Percentiles rank a stretch among this genome's conserved stretches.
Conservation (phyloP, 2,113 vertebrate genomes). For the Bos javanicus region DNA sequence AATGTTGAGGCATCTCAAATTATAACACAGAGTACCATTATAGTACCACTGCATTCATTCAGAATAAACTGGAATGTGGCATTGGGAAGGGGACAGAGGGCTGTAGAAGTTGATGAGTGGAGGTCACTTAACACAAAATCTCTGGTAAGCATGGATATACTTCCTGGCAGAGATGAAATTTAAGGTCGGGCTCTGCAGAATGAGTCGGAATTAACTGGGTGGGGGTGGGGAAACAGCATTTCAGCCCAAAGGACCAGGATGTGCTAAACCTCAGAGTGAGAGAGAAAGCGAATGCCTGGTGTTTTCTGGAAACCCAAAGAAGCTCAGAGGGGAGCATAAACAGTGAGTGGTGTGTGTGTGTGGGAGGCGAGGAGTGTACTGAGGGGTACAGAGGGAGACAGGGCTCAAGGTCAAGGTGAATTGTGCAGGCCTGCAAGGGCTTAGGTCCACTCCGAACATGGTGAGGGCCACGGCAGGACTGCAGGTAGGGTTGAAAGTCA, state of each 20-base stretch:
- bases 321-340: neutral
- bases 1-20: neutral
- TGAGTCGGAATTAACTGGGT: neutral
- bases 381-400: neutral
- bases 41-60: neutral
- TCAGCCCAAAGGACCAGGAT: neutral
- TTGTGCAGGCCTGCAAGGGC: neutral
- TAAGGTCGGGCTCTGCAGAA: neutral
- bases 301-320: neutral
- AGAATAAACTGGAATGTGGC: neutral
- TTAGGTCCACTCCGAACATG: no score
- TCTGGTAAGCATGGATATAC: neutral
- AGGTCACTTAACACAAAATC: neutral
- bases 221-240: neutral
- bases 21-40: neutral
- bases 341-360: neutral
- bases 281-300: neutral
- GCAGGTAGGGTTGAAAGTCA: neutral
- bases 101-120: neutral
- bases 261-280: neutral
- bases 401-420: neutral
- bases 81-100: neutral
- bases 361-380: no score
- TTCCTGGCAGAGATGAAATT: neutral
- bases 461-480: fast-evolving